A percentile compares a stretch with the other conserved stretches of the same genome.
Conservation (phyloP, 2,888 invertebrate genomes). For the Brenthis ino region DNA sequence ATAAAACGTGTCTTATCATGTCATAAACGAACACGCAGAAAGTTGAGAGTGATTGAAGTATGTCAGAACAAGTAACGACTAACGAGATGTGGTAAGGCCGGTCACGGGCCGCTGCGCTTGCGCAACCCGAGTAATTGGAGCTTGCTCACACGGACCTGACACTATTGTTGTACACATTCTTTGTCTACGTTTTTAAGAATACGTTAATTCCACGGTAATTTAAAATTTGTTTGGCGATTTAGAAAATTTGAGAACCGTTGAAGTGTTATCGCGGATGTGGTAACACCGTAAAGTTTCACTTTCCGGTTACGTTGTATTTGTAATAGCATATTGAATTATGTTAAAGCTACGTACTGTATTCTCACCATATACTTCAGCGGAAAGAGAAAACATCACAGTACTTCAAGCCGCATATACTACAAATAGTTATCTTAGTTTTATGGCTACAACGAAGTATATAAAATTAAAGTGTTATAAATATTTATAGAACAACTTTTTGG, state of each 20-base stretch:
- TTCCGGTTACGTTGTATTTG: conserved; percentile 24
- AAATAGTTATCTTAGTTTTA: background rate
- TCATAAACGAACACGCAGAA: conserved; percentile 22
- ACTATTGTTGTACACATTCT: conserved; percentile 23
- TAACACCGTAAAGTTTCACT: conserved; percentile 26
- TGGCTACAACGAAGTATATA: background rate
- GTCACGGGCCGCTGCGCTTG: conserved; percentile 47
- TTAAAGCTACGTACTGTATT: background rate
- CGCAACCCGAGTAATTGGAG: conserved; percentile 58
- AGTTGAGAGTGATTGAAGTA: conserved; percentile 39
- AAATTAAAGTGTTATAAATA: conserved; percentile 2
- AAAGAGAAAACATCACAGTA: background rate
- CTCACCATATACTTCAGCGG: background rate
- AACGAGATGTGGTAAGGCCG: conserved; percentile 42
- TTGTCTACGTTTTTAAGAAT: conserved; percentile 1
- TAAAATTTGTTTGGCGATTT: conserved; percentile 15
- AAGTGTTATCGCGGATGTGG: conserved; percentile 15
- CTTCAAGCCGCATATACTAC: conserved; percentile 3
- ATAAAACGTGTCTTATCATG: conserved; percentile 26
- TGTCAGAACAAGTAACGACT: conserved; percentile 35
- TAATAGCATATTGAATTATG: conserved; percentile 7
- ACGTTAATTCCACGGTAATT: conserved; percentile 9
- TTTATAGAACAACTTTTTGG: conserved; percentile 1
- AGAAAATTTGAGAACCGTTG: conserved; percentile 19
- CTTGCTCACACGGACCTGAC: conserved; percentile 39